These are phyloP conservation scores for Synanthedon andrenaeformis DNA, from an alignment of 2,888 invertebrate species.

Conservation along the genomic window DNA sequence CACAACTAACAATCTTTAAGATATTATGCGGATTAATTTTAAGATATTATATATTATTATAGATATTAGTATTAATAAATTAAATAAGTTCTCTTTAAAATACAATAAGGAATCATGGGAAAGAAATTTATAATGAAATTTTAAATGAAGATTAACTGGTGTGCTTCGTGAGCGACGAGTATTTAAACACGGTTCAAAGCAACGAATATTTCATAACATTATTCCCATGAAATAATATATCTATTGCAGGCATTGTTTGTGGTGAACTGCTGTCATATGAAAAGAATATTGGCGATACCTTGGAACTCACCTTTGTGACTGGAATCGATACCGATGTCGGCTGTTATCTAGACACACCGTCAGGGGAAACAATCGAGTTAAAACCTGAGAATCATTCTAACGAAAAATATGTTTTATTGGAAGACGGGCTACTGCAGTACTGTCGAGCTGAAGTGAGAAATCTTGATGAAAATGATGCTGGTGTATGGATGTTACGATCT, in stretches of 20 bases:
- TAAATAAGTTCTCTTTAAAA: too few species aligned
- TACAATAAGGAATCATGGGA: too few species aligned
- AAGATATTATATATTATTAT: too few species aligned
- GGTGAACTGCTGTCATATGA: background rate
- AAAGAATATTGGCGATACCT: conserved; percentile 9
- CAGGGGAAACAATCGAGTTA: background rate
- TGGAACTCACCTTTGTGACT: conserved; percentile 8
- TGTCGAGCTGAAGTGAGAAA: conserved; percentile 14
- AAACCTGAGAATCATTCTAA: background rate
- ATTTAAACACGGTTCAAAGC: background rate
- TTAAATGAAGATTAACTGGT: too few species aligned
- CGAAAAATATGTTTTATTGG: conserved; percentile 7
- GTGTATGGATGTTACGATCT: conserved; percentile 15
- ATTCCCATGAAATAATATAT: background rate
- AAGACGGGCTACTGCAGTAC: background rate
- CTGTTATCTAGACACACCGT: conserved; percentile 8
- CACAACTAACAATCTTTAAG: too few species aligned
- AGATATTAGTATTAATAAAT: too few species aligned
- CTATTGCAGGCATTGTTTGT: background rate
- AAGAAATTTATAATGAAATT: too few species aligned
- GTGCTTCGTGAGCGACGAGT: too few species aligned
- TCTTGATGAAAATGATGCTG: conserved; percentile 13
- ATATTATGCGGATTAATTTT: too few species aligned
- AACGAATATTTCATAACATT: background rate
- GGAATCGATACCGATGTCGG: conserved; percentile 2